Percentiles rank a stretch among this genome's conserved stretches.
Evolutionary conservation across 2,888 invertebrate genomes (phyloP).

Genomic region (Heliconius ismenius): DNA sequence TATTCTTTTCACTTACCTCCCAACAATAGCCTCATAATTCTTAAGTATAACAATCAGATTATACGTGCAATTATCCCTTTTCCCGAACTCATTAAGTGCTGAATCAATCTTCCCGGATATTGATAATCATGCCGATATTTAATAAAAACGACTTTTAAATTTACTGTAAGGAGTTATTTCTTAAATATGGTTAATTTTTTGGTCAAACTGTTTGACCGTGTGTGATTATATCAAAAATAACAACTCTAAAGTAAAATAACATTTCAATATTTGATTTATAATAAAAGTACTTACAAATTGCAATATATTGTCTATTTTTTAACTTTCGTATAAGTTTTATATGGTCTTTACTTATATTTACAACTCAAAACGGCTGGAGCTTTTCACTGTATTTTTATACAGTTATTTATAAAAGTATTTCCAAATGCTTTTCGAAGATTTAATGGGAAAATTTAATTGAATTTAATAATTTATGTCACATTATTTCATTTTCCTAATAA

Average conservation of each 20-base stretch:
- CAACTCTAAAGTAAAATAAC: not conserved
- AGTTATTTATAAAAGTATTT: not conserved
- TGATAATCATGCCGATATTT: constrained; percentile 66
- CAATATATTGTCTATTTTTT: no score
- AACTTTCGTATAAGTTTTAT: no score
- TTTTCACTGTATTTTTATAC: no score
- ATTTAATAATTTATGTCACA: not conserved
- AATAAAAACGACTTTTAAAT: constrained; percentile 52
- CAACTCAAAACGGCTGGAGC: no score
- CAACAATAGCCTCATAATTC: constrained; percentile 51
- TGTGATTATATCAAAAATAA: not conserved
- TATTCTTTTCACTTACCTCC: constrained; percentile 46
- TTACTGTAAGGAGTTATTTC: not conserved
- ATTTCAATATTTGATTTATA: not conserved
- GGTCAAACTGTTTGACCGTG: not conserved
- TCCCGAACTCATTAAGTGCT: constrained; percentile 66
- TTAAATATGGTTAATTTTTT: not conserved
- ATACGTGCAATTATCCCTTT: constrained; percentile 73
- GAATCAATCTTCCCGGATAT: constrained; percentile 78
- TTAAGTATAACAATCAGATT: constrained; percentile 57
- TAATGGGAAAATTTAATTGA: not conserved
- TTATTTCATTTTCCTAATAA: not conserved
- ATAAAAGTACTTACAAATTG: no score
- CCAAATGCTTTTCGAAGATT: not conserved
- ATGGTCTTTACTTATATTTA: no score